These are phyloP conservation scores for Pyrrhia umbra DNA, from an alignment of 2,888 invertebrate species.

Conservation along the genomic window DNA sequence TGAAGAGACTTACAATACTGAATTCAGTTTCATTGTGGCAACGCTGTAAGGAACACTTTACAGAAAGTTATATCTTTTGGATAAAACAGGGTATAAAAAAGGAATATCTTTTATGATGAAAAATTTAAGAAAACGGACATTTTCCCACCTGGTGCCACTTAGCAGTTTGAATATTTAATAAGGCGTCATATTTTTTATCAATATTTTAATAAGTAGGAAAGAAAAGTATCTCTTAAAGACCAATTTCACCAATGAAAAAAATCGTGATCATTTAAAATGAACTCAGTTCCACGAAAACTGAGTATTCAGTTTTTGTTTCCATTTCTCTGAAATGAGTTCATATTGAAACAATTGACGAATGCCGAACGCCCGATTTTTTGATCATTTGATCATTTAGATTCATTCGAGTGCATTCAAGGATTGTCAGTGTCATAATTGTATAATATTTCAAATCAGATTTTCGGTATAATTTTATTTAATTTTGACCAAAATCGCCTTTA, in stretches of 20 bases:
- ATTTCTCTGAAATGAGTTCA: not conserved
- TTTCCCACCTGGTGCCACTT: conserved; percentile 43
- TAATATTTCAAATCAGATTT: no score
- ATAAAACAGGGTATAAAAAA: conserved; percentile 31
- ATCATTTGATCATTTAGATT: no score
- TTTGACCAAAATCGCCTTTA: no score
- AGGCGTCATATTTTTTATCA: conserved; percentile 17
- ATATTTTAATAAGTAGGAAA: conserved; percentile 10
- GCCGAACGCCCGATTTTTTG: no score
- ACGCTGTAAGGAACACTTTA: conserved; percentile 7
- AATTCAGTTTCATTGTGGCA: not conserved
- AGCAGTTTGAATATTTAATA: conserved; percentile 39
- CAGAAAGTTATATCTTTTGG: conserved; percentile 28
- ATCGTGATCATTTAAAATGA: not conserved
- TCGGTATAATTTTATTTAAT: no score
- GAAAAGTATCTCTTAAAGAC: not conserved
- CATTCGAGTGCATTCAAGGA: no score
- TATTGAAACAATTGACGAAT: no score
- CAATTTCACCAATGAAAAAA: not conserved
- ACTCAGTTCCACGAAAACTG: no score
- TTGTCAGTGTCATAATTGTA: no score
- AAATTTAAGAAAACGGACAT: conserved; percentile 31
- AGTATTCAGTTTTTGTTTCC: not conserved
- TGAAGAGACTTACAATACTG: conserved; percentile 11
- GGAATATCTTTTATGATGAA: conserved; percentile 40